Base-by-base conservation (phyloP, 1,140 invertebrate species). In the Macrostomum lignano region DNA sequence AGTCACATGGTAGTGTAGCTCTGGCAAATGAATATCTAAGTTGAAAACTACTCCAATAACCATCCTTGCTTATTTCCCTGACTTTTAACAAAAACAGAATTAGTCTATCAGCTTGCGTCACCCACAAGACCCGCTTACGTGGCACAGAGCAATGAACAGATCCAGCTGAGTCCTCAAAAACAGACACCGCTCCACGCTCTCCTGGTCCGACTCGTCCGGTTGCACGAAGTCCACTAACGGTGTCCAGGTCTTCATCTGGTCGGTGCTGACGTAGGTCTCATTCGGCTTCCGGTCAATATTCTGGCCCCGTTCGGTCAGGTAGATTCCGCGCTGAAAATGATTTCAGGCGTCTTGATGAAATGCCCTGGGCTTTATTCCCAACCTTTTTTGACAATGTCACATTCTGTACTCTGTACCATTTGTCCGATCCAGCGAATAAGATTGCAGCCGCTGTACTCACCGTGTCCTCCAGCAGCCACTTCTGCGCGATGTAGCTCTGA, bases 401-500 rank as follows among this genome's bases (percentile, higher is more conserved):
- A n/a, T n/a, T n/a, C n/a, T n/a, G n/a, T n/a, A n/a, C n/a, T n/a
- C n/a, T n/a, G n/a, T n/a, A n/a, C n/a, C 17, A 17, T 17, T 9
- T 15, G 22, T 31, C n/a, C 11, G 17, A 15, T 21, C 3, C 15
- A 36, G 17, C n/a, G n/a, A n/a, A n/a, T n/a, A n/a, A n/a, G n/a
- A n/a, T n/a, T n/a, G n/a, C n/a, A n/a, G n/a, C n/a, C n/a, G n/a
- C n/a, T 20, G 4, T 15, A 35, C 20, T 15, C 38, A 50, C 49
- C 41, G 42, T 49, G 37, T 51, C 47, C 20, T 43, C 37, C 14
- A 45, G 36, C 1, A 56, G 45, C 53, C 53, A 56, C 11, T 46
- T 42, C 30, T 55, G 43, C 7, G 49, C 49, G 24, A 56, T 55
- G 38, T 53, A 56, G 7, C 39, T 48, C 40, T 56, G 53, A 32